A percentile compares a stretch with the other conserved stretches of the same genome.
These are phyloP conservation scores for Siniperca knerii DNA, from an alignment of 2,113 vertebrate genomes.

Conservation along the genomic window DNA sequence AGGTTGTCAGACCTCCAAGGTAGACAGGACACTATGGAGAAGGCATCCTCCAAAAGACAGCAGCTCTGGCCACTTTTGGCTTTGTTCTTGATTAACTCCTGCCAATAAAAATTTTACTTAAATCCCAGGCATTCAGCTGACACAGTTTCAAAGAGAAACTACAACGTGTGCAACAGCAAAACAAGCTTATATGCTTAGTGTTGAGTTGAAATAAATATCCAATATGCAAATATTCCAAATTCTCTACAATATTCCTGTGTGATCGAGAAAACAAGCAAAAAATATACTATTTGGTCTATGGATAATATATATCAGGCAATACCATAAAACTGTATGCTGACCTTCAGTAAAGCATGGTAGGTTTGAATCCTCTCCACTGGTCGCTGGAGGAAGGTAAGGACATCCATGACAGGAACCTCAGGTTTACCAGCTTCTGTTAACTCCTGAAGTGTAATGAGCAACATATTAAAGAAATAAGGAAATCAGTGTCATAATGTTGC, in stretches of 20 bases:
- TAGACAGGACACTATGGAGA: slow-evolving; percentile 92
- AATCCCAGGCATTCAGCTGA: background rate
- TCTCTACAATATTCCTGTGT: background rate
- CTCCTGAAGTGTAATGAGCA: slow-evolving; percentile 49
- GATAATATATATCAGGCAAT: background rate
- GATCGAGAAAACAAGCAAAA: background rate
- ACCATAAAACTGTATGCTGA: slow-evolving; percentile 56
- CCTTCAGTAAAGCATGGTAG: slow-evolving; percentile 95
- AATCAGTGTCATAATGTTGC: background rate
- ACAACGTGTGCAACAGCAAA: background rate
- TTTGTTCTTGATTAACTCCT: slow-evolving; percentile 97
- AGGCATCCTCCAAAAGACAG: slow-evolving; percentile 92
- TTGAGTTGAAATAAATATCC: background rate
- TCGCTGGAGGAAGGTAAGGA: slow-evolving; percentile 92
- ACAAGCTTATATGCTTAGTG: background rate
- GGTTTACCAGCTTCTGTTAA: slow-evolving; percentile 74
- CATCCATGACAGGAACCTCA: slow-evolving; percentile 82
- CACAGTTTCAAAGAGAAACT: background rate
- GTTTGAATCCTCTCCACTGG: slow-evolving; percentile 92
- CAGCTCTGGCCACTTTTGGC: slow-evolving; percentile 92
- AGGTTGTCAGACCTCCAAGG: slow-evolving; percentile 92
- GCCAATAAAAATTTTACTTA: slow-evolving; percentile 10
- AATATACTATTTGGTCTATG: background rate
- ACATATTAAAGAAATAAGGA: background rate
- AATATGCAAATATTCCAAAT: background rate